Evolutionary conservation across 2,888 invertebrate species (phyloP), one percentile per base, ranked within the genome.

Genomic region (Thelaira solivaga): DNA sequence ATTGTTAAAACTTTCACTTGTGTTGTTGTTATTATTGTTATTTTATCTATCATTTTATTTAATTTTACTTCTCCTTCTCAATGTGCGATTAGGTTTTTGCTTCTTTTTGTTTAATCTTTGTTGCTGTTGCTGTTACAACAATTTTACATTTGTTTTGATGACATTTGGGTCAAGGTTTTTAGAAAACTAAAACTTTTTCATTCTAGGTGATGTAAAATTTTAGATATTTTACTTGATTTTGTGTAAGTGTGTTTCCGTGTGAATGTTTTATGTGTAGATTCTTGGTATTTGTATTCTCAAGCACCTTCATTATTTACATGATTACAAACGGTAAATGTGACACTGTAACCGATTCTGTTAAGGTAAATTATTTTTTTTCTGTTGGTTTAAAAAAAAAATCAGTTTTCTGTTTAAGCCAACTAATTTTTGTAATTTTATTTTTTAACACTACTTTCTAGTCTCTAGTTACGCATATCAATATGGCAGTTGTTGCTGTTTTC

Each of bases 131-230:
- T 62, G 53, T 62, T 55, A 16, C 29, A 47, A 51, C 62, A 64
- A 26, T 45, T 69, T 64, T 36, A 39, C 26, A 74, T 51, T 74
- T 74, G 59, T 74, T 74, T 59, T 67, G 57, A 61, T 68, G 74
- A 61, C 64, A 74, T 78, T 65, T 74, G 59, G 78, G 78, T 78
- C 78, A 78, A 78, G 78, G 78, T 45, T 69, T 34, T 43, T 36
- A 41, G 20, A 55, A 34, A 71, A 76, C 67, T 22, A 18, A 51
- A 67, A 67, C 51, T 61, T 65, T 73, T 59, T 55, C 20, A 20
- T 72, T 53, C 36, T 62, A 64, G 55, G 41, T 57, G 64, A 47
- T 57, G 47, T 26, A 24, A 3, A 24, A 47, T 53, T 59, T 69
- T 62, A 34, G 29, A 34, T 67, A 51, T 20, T 45, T 45, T 53